phyloP scores from a whole-genome alignment of 2,797 vertebrate species.

The Poeciliopsis infans region DNA sequence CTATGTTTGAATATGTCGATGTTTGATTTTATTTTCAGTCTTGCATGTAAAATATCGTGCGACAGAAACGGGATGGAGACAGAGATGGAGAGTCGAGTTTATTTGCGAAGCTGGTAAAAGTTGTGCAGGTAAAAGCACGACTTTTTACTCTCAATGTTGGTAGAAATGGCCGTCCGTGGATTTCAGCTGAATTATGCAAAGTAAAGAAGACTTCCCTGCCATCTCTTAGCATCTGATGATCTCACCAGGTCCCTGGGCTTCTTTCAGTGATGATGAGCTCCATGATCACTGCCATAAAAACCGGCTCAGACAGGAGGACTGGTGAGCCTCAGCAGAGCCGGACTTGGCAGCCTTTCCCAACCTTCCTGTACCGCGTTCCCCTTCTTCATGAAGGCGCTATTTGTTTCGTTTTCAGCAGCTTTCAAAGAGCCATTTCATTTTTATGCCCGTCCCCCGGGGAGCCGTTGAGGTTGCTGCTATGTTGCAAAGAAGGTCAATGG shows the following conservation, averaged over 20 bases:
- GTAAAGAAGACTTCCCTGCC: not conserved
- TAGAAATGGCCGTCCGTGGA: not conserved
- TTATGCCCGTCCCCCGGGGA: constrained; percentile 63
- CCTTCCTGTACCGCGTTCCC: constrained; percentile 26
- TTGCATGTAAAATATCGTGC: not conserved
- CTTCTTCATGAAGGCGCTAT: constrained; percentile 48
- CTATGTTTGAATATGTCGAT: too few relatives aligned
- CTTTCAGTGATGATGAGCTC: constrained; percentile 35
- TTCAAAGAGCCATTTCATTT: constrained; percentile 63
- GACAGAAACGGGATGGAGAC: not conserved
- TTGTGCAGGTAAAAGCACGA: not conserved
- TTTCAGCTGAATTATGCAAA: not conserved
- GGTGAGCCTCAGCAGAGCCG: constrained; percentile 43
- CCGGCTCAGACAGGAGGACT: constrained; percentile 27
- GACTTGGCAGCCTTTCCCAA: constrained; percentile 40
- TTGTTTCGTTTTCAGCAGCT: constrained; percentile 40
- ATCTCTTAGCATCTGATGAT: constrained; percentile 8
- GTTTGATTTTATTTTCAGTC: too few relatives aligned
- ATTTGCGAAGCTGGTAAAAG: not conserved
- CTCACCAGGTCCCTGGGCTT: constrained; percentile 14
- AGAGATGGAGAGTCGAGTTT: not conserved
- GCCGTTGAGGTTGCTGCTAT: constrained; percentile 62
- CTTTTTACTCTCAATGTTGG: not conserved
- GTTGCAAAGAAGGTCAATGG: constrained; percentile 63
- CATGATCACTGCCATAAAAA: constrained; percentile 39